Conservation (phyloP, 2,797 vertebrate species). For the Avahi laniger region DNA sequence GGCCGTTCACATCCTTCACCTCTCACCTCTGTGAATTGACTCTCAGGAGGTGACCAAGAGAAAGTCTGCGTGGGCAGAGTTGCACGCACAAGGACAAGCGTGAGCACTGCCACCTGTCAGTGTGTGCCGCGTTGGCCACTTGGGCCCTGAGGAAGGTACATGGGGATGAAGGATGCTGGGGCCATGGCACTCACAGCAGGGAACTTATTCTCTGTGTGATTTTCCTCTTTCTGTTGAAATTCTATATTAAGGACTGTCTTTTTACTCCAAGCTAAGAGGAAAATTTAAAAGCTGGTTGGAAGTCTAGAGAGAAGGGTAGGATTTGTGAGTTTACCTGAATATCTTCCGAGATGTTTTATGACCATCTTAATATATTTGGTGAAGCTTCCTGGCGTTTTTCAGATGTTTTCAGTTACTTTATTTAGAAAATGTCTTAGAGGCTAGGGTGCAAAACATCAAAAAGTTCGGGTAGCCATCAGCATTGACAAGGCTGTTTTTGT, state of each 20-base stretch:
- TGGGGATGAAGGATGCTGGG: not conserved
- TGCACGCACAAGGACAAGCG: fast-evolving
- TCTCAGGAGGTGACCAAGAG: not conserved
- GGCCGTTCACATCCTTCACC: not conserved
- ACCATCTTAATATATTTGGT: not conserved
- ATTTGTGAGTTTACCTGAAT: not conserved
- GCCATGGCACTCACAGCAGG: not conserved
- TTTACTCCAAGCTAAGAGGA: not conserved
- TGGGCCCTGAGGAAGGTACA: not conserved
- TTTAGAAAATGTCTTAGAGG: not conserved
- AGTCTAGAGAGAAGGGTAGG: not conserved
- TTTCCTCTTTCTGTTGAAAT: not conserved
- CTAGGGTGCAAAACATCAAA: not conserved
- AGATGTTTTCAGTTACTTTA: not conserved
- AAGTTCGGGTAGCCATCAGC: not conserved
- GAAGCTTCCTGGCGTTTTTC: not conserved
- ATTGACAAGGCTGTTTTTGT: not conserved
- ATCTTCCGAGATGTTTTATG: not conserved
- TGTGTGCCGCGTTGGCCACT: not conserved
- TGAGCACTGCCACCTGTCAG: not conserved
- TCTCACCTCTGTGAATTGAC: not conserved
- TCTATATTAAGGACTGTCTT: not conserved
- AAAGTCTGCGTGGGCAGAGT: not conserved
- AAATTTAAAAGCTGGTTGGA: not conserved
- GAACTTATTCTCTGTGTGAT: not conserved